Percentiles rank a stretch among this genome's conserved stretches.
Evolutionary conservation across 2,797 vertebrate species (phyloP).

Genomic region (Setipinna tenuifilis): DNA sequence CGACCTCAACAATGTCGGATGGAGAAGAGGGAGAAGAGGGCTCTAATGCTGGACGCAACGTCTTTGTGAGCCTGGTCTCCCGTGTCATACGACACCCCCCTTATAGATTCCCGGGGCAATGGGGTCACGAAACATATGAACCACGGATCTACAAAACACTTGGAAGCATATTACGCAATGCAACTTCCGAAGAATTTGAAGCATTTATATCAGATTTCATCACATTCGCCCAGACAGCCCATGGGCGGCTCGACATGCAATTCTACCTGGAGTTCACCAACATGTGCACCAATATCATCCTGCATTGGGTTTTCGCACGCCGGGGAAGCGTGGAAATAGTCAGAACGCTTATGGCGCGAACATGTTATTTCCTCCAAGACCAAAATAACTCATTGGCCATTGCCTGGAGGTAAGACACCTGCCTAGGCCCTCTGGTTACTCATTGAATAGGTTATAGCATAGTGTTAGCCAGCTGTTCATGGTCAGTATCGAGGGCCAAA

Average conservation of each 20-base stretch:
- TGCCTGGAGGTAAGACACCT: neutral
- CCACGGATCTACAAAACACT: slow-evolving; percentile 62
- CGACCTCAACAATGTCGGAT: slow-evolving; percentile 33
- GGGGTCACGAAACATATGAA: slow-evolving; percentile 61
- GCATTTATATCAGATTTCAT: slow-evolving; percentile 63
- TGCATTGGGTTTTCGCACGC: slow-evolving; percentile 66
- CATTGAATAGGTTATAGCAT: neutral
- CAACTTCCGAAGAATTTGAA: slow-evolving; percentile 60
- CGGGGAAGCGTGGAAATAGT: slow-evolving; percentile 62
- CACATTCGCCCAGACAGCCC: slow-evolving; percentile 59
- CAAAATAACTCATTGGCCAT: neutral
- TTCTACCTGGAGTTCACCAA: slow-evolving; percentile 65
- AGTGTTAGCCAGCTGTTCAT: too few species aligned
- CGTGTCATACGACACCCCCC: slow-evolving; percentile 57
- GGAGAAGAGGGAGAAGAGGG: neutral
- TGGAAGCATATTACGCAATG: slow-evolving; percentile 54
- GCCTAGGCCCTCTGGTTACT: neutral
- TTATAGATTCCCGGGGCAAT: slow-evolving; percentile 57
- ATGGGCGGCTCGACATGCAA: slow-evolving; percentile 51
- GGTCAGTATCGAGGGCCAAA: neutral
- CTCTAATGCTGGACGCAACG: slow-evolving; percentile 41
- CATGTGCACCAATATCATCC: slow-evolving; percentile 66
- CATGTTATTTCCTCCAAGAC: slow-evolving; percentile 46
- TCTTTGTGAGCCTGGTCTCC: slow-evolving; percentile 62
- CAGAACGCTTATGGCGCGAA: slow-evolving; percentile 65